Conservation (phyloP, 2,797 vertebrate species). For the Mormyrops boulengeri region DNA sequence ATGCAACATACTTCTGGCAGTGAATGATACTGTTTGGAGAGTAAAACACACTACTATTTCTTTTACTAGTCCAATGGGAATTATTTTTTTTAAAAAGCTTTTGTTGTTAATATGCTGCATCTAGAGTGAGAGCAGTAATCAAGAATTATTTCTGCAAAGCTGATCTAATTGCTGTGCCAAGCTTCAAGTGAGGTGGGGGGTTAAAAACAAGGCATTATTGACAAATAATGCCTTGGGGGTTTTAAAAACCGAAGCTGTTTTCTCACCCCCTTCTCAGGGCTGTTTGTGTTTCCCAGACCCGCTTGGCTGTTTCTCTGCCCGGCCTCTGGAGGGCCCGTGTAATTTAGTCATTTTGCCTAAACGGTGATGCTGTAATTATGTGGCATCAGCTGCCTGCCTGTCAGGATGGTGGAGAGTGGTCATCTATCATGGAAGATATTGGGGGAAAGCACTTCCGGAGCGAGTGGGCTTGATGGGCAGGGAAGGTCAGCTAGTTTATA, state of each 20-base stretch:
- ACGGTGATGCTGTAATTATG: constrained; percentile 74
- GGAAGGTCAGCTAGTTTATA: constrained; percentile 42
- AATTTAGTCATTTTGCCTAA: constrained; percentile 76
- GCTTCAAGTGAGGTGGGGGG: constrained; percentile 26
- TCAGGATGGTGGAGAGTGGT: constrained; percentile 60
- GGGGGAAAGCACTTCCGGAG: constrained; percentile 39
- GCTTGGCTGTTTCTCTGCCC: constrained; percentile 56
- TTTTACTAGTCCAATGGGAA: no score
- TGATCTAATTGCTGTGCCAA: constrained; percentile 39
- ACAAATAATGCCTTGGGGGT: not conserved
- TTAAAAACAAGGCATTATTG: not conserved
- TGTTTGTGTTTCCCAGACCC: constrained; percentile 50
- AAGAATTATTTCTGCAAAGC: constrained; percentile 41
- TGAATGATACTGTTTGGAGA: constrained; percentile 7
- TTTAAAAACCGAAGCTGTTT: constrained; percentile 20
- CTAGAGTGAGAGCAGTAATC: constrained; percentile 46
- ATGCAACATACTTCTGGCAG: not conserved
- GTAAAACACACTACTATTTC: not conserved
- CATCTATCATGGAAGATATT: constrained; percentile 61
- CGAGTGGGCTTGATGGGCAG: constrained; percentile 17
- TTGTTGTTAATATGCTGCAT: constrained; percentile 30
- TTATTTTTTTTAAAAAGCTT: not conserved
- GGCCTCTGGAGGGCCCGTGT: constrained; percentile 59
- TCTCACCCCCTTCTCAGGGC: constrained; percentile 12
- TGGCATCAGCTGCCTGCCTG: constrained; percentile 74